Evolutionary conservation across 2,113 vertebrate genomes (phyloP).

Genomic region (Elachura formosa): DNA sequence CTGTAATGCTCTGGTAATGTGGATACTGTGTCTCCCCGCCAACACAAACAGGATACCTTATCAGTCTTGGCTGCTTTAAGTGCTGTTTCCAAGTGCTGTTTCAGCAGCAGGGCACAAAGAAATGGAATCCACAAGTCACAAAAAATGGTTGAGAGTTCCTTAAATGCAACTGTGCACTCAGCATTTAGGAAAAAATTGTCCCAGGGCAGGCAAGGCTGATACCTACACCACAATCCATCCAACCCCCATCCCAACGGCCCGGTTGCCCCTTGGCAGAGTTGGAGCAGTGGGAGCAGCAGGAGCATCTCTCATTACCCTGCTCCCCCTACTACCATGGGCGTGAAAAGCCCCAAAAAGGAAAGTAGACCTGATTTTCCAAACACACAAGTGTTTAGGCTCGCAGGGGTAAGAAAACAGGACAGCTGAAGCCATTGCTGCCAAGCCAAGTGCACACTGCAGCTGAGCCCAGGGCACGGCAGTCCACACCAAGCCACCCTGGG

Average conservation of each 20-base stretch:
- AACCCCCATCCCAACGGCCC: fast-evolving
- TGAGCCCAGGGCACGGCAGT: neutral
- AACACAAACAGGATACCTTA: conserved; percentile 54
- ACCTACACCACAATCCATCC: neutral
- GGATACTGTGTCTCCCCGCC: neutral
- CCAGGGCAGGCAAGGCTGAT: neutral
- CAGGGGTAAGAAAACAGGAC: neutral
- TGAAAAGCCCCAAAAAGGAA: neutral
- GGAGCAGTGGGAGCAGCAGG: fast-evolving
- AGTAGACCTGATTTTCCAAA: neutral
- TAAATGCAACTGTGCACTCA: neutral
- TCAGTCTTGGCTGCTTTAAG: conserved; percentile 7
- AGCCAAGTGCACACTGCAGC: neutral
- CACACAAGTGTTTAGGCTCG: neutral
- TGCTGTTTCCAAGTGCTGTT: conserved; percentile 37
- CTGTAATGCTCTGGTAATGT: neutral
- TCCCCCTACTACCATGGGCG: neutral
- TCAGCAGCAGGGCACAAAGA: conserved; percentile 25
- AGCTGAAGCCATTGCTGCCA: neutral
- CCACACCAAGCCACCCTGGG: neutral
- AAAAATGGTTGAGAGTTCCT: neutral
- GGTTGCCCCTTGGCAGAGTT: neutral
- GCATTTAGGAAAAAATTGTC: neutral
- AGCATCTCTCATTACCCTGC: neutral
- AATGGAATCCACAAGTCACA: neutral